Percentiles rank a stretch among this genome's conserved stretches.
These are phyloP conservation scores for Lophochroa leadbeateri DNA, from an alignment of 2,113 vertebrate species.

Conservation along the genomic window DNA sequence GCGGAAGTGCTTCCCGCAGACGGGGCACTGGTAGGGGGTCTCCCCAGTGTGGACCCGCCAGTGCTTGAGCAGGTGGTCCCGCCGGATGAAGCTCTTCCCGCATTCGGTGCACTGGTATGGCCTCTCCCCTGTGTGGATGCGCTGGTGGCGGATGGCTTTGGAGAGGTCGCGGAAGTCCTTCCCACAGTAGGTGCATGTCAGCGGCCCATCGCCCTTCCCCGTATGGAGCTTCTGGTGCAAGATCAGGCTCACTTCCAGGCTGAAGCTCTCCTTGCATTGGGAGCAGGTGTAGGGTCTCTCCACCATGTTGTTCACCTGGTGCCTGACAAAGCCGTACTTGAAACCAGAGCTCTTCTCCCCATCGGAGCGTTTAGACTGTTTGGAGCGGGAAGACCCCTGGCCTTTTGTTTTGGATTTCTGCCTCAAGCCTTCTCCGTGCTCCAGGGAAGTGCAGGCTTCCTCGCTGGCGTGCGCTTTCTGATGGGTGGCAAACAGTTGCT, in stretches of 20 bases:
- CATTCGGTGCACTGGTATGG: constrained; percentile 92
- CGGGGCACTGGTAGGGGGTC: constrained; percentile 78
- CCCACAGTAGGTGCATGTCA: constrained; percentile 79
- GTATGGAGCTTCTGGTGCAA: constrained; percentile 88
- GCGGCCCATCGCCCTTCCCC: constrained; percentile 75
- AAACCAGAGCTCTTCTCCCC: constrained; percentile 68
- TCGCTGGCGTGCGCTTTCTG: constrained; percentile 38
- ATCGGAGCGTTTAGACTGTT: constrained; percentile 74
- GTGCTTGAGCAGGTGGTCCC: constrained; percentile 90
- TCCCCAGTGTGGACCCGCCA: constrained; percentile 88
- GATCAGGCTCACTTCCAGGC: constrained; percentile 87
- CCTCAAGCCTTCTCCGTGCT: background rate
- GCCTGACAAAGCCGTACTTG: constrained; percentile 38
- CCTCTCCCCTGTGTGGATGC: constrained; percentile 88
- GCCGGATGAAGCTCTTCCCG: constrained; percentile 88
- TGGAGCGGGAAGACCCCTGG: constrained; percentile 67
- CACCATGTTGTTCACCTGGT: constrained; percentile 80
- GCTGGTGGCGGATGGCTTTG: constrained; percentile 77
- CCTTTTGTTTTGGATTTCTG: constrained; percentile 69
- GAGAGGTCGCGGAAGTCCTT: constrained; percentile 79
- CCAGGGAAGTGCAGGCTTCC: constrained; percentile 45
- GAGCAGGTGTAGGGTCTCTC: constrained; percentile 86
- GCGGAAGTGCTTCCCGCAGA: constrained; percentile 81
- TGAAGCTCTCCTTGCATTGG: constrained; percentile 88
- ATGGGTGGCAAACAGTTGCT: constrained; percentile 50